phyloP scores from a whole-genome alignment of 2,113 vertebrate species.

The Dolichallabes microphthalmus region DNA sequence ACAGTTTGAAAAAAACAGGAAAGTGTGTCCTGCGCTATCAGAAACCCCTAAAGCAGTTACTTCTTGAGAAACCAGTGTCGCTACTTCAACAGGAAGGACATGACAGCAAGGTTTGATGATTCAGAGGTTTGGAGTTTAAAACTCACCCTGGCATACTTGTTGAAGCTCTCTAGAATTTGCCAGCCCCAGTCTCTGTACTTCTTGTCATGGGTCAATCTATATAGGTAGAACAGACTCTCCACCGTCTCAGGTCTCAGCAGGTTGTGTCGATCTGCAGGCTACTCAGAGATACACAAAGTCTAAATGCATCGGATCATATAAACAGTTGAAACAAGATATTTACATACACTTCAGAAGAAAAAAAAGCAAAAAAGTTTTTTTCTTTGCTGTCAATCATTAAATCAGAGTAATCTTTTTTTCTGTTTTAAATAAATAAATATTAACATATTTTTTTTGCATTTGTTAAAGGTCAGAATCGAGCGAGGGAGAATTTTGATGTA shows the following conservation, averaged over 20 bases:
- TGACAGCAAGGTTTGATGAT: neutral
- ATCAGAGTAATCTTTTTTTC: too few relatives aligned
- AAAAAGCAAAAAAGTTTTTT: too few relatives aligned
- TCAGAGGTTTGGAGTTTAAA: neutral
- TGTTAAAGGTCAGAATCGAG: too few relatives aligned
- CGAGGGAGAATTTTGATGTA: too few relatives aligned
- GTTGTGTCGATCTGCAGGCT: conserved; percentile 84
- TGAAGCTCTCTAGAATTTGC: conserved; percentile 92
- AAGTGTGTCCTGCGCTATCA: neutral
- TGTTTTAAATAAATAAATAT: too few relatives aligned
- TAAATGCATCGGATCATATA: neutral
- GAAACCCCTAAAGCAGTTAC: too few relatives aligned
- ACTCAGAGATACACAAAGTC: conserved; percentile 23
- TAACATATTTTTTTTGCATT: too few relatives aligned
- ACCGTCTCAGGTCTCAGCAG: conserved; percentile 81
- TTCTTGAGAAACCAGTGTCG: neutral
- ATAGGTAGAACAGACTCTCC: conserved; percentile 84
- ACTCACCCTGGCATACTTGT: conserved; percentile 86
- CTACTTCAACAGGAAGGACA: neutral
- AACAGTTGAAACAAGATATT: too few relatives aligned
- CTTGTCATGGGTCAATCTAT: conserved; percentile 78
- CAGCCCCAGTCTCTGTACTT: conserved; percentile 94
- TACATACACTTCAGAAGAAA: too few relatives aligned
- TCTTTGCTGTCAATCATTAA: too few relatives aligned
- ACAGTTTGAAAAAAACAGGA: too few relatives aligned